Evolutionary conservation across 2,113 vertebrate genomes (phyloP).

Genomic region (Tricholaema leucomelas): DNA sequence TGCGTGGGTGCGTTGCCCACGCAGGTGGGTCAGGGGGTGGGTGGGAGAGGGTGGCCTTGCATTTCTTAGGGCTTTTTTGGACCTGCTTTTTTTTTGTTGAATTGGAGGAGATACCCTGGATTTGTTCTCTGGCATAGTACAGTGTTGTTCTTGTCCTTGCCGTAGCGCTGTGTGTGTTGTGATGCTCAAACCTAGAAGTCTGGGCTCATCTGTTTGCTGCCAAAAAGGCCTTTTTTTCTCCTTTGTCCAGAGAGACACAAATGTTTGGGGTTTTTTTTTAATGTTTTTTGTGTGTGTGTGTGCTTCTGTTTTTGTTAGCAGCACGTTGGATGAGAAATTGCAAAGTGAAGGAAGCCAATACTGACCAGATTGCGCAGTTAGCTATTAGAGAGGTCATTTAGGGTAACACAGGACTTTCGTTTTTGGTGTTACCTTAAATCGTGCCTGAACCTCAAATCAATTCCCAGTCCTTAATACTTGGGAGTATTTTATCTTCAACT

Average conservation of each 20-base stretch:
- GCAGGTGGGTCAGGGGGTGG: neutral
- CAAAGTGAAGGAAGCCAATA: neutral
- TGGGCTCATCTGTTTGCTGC: neutral
- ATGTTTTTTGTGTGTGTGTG: neutral
- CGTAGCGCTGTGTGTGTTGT: neutral
- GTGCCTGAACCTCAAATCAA: neutral
- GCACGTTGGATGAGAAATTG: neutral
- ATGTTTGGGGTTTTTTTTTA: neutral
- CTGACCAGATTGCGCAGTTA: neutral
- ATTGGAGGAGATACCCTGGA: neutral
- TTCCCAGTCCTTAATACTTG: constrained; percentile 15
- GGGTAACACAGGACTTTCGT: neutral
- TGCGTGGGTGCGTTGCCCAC: neutral
- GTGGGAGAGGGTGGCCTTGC: neutral
- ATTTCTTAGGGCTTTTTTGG: neutral
- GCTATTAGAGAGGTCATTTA: neutral
- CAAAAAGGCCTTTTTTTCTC: neutral
- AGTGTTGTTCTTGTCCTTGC: neutral
- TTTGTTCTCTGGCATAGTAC: neutral
- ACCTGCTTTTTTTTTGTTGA: neutral
- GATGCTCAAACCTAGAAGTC: neutral
- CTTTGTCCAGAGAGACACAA: neutral
- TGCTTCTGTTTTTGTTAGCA: neutral
- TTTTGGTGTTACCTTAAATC: constrained; percentile 36
- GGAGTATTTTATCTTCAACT: constrained; percentile 54